Evolutionary conservation across 2,888 invertebrate species (phyloP).

Genomic region (Balanococcus diminutus): DNA sequence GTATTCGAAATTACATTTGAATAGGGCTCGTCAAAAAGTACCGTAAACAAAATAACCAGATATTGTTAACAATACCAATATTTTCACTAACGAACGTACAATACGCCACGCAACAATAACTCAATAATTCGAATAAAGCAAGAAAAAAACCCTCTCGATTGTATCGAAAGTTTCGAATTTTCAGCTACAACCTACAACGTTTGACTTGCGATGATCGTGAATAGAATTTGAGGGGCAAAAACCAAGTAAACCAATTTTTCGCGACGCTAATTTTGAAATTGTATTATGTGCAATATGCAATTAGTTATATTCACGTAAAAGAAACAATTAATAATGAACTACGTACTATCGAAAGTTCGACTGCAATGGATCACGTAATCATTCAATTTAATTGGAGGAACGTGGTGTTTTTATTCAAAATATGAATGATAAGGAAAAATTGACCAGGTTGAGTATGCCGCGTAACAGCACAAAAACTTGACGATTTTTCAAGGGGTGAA

Average conservation of each 20-base stretch:
- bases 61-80: constrained; percentile 13
- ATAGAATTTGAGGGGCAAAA: neutral
- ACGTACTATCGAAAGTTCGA: too few species aligned
- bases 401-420: too few species aligned
- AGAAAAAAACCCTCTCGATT: neutral
- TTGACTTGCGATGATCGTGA: neutral
- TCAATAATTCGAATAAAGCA: neutral
- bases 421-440: too few species aligned
- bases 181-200: too few species aligned
- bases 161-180: neutral
- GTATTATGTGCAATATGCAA: too few species aligned
- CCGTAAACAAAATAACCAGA: constrained; percentile 13
- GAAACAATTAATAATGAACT: too few species aligned
- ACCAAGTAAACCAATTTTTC: neutral
- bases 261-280: neutral
- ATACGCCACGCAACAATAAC: constrained; percentile 10
- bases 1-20: constrained; percentile 23
- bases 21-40: constrained; percentile 26
- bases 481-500: too few species aligned
- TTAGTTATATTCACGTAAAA: too few species aligned
- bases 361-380: too few species aligned
- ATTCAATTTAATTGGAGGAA: too few species aligned
- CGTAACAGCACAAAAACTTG: too few species aligned
- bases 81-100: constrained; percentile 24
- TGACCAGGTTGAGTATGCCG: too few species aligned